Evolutionary conservation across 1,140 invertebrate genomes (phyloP).

Genomic region (Caenorhabditis elegans): DNA sequence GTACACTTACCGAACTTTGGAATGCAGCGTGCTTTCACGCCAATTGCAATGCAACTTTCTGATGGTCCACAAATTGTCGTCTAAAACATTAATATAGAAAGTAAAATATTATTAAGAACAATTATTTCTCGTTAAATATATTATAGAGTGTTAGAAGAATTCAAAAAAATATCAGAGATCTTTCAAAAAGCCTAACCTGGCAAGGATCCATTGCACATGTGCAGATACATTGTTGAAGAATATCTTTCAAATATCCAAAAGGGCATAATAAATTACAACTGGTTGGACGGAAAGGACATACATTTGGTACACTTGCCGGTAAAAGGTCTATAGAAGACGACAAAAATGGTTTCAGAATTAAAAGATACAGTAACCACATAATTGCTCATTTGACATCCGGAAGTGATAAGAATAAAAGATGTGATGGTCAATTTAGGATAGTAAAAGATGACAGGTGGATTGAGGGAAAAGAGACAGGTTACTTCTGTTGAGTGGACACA

Average conservation of each 20-base stretch:
- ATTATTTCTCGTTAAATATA: no score
- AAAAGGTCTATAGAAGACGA: not conserved
- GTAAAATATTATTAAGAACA: no score
- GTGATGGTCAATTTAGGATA: not conserved
- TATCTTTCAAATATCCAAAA: constrained; percentile 3
- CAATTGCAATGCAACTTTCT: constrained; percentile 11
- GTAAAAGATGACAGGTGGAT: constrained; percentile 22
- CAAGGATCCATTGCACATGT: constrained; percentile 31
- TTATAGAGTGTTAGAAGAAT: no score
- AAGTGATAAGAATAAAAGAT: not conserved
- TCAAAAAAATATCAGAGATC: no score
- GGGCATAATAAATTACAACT: constrained; percentile 11
- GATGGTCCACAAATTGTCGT: constrained; percentile 7
- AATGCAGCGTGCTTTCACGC: constrained; percentile 14
- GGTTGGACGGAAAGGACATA: not conserved
- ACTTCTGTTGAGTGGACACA: constrained; percentile 26
- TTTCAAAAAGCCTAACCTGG: not conserved
- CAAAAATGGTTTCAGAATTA: not conserved
- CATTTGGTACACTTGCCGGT: constrained; percentile 2
- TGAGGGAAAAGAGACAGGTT: constrained; percentile 6
- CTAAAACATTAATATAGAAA: not conserved
- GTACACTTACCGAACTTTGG: not conserved
- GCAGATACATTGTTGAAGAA: not conserved
- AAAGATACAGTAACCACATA: constrained; percentile 16
- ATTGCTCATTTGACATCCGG: constrained; percentile 23